phyloP scores from a whole-genome alignment of 2,113 vertebrate species.

The Takifugu flavidus region DNA sequence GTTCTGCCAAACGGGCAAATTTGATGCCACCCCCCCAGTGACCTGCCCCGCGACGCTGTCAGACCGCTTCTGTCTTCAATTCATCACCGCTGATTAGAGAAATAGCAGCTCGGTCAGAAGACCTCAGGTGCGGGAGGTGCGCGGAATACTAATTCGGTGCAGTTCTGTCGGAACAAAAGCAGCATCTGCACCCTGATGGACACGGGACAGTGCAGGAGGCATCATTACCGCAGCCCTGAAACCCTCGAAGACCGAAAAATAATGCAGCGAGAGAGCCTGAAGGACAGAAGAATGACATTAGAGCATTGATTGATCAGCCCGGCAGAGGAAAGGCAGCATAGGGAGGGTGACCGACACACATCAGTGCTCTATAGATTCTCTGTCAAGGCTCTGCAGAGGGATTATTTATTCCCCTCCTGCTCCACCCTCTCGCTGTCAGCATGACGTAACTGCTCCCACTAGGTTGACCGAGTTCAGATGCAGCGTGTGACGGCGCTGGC shows the following conservation, averaged over 20 bases:
- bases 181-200: not conserved
- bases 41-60: conserved; percentile 37
- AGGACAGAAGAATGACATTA: conserved; percentile 1
- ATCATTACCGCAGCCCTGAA: conserved; percentile 9
- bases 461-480: conserved; percentile 21
- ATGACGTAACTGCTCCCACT: conserved; percentile 46
- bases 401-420: conserved; percentile 20
- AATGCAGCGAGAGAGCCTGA: conserved; percentile 11
- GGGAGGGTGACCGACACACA: conserved; percentile 50
- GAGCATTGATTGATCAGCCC: not conserved
- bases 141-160: conserved; percentile 41
- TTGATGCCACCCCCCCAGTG: conserved; percentile 15
- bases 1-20: conserved; percentile 13
- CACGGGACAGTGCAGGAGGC: conserved; percentile 22
- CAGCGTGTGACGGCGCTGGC: not conserved
- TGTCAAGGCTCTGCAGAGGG: conserved; percentile 47
- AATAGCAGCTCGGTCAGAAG: conserved; percentile 21
- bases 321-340: not conserved
- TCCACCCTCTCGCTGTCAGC: conserved; percentile 25
- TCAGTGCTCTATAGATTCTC: conserved; percentile 50
- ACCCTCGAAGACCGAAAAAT: not conserved
- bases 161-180: conserved; percentile 39
- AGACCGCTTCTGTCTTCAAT: conserved; percentile 31
- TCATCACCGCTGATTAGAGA: conserved; percentile 45
- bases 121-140: conserved; percentile 19